Percentiles rank a stretch among this genome's conserved stretches.
Evolutionary conservation across 2,113 vertebrate species (phyloP).

Genomic region (Microcebus murinus): DNA sequence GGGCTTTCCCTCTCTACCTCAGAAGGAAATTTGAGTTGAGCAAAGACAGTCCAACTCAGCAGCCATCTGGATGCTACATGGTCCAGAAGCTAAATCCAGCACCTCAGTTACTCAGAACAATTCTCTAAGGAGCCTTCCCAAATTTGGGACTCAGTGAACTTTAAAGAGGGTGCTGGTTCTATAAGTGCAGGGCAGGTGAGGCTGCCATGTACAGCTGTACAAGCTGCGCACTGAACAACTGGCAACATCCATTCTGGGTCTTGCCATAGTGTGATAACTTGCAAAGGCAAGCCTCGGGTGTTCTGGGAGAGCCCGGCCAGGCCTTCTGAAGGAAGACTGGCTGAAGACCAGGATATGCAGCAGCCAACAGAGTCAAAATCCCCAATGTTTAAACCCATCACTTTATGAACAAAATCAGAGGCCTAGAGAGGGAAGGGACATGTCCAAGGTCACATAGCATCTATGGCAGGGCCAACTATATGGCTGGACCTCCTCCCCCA

Average conservation of each 20-base stretch:
- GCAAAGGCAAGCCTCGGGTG: background rate
- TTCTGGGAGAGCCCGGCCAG: background rate
- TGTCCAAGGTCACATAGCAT: background rate
- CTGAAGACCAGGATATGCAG: background rate
- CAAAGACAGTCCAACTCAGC: background rate
- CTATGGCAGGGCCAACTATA: accelerated
- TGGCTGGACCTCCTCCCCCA: background rate
- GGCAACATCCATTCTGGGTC: background rate
- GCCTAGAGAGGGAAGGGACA: background rate
- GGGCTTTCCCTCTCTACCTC: background rate
- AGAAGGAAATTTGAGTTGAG: conserved; percentile 24
- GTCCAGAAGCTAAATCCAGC: background rate
- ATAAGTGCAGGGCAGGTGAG: background rate
- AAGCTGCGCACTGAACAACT: background rate
- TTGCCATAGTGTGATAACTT: background rate
- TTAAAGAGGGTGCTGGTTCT: background rate
- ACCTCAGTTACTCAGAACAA: background rate
- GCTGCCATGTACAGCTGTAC: background rate
- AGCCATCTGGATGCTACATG: background rate
- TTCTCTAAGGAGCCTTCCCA: background rate
- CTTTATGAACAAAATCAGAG: background rate
- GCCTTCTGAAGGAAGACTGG: background rate
- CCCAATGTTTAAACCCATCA: background rate
- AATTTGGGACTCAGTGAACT: background rate
- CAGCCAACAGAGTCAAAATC: background rate